Evolutionary conservation across 2,113 vertebrate species (phyloP), one percentile per base, ranked within the genome.

Genomic region (Bufo gargarizans): DNA sequence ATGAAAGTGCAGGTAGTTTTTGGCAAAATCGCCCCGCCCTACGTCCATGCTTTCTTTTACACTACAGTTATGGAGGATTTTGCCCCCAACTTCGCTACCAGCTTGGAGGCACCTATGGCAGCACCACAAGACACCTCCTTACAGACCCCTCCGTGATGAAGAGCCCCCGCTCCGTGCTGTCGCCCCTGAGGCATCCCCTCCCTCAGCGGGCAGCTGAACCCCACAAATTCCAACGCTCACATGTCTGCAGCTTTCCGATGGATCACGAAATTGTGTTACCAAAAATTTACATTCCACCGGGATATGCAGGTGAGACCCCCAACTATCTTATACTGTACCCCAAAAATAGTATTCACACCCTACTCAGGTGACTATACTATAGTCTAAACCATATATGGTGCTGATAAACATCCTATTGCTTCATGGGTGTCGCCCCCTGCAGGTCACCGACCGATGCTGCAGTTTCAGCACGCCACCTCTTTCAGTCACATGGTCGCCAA

Each of bases 21-120:
- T 33, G 33, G 33, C 33, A 1, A 33, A 33, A 33, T 33, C 33
- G 33, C 33, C 33, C 33, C 3, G 22, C 6, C 11, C 0, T 50
- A 5, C 6, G 2, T 20, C 5, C 50, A 9, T 8, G 2, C 6
- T 67, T 7, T 84, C 3, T 17, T 49, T 49, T 19, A 6, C 14
- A 22, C 82, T 1, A 1, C 90, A 94, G 93, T 50, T 94, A 94
- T 33, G 89, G 88, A 0, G 93, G 92, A 20, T 93, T 93, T 80
- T 92, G 90, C 17, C 93, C 92, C 0, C 92, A 93, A 85, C 88
- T 93, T 53, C 92, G 91, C 53, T 92, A 92, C 88, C 94, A 92
- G 61, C 87, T 92, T 45, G 94, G 93, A 6, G 4, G 3, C 72
- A 76, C 45, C 72, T 76, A 76, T 49, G 72, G 45, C 16, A 2